A percentile compares a stretch with the other conserved stretches of the same genome.
These are phyloP conservation scores for Sakesphorus luctuosus DNA, from an alignment of 2,113 vertebrate species.

Conservation along the genomic window DNA sequence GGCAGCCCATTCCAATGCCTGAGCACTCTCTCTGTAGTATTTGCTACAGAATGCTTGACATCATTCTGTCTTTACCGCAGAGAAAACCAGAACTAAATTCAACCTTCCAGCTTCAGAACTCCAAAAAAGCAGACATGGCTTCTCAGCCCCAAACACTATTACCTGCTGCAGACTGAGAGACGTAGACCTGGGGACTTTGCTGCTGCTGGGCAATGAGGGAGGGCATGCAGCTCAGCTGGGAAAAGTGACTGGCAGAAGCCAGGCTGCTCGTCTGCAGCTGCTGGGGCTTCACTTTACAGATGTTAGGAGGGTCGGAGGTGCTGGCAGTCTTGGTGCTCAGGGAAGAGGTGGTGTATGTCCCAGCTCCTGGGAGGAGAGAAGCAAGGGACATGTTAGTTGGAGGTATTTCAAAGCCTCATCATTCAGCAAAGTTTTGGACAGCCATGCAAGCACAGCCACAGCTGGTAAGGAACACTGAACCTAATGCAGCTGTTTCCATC, in stretches of 20 bases:
- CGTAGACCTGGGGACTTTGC: conserved; percentile 95
- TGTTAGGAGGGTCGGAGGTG: conserved; percentile 95
- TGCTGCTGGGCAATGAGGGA: conserved; percentile 94
- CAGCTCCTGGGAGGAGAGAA: conserved; percentile 80
- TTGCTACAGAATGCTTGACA: background rate
- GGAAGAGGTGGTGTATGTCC: conserved; percentile 95
- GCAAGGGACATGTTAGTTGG: background rate
- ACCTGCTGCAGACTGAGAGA: conserved; percentile 99
- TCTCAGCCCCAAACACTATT: conserved; percentile 18
- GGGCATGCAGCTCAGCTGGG: conserved; percentile 93
- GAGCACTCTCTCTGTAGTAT: background rate
- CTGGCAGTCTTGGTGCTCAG: conserved; percentile 94
- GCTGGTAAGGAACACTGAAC: background rate
- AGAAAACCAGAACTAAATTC: background rate
- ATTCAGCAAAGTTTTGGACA: background rate
- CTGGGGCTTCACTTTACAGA: conserved; percentile 98
- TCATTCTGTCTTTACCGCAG: background rate
- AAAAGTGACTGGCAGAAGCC: conserved; percentile 89
- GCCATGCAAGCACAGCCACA: background rate
- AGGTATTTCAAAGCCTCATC: background rate
- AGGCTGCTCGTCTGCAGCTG: conserved; percentile 90
- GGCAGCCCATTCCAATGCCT: too few relatives aligned
- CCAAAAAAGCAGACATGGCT: background rate
- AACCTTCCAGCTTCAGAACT: background rate
- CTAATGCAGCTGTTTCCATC: background rate